These are phyloP conservation scores for Calliphora vicina DNA, from an alignment of 1,140 invertebrate genomes.

Conservation along the genomic window DNA sequence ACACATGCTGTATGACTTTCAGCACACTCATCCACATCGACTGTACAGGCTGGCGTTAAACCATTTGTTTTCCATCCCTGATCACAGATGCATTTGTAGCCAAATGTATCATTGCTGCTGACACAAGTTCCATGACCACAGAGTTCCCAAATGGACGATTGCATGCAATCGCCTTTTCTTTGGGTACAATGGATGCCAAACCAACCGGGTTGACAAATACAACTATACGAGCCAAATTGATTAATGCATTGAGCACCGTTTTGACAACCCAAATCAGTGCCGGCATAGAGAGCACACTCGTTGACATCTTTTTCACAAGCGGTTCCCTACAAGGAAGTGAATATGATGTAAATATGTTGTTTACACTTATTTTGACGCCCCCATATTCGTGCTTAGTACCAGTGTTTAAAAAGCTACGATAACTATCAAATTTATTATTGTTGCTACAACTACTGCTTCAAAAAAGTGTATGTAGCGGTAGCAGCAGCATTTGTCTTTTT, in stretches of 20 bases:
- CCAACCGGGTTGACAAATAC: slow-evolving; percentile 78
- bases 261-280: slow-evolving; percentile 93
- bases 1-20: slow-evolving; percentile 77
- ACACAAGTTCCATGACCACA: slow-evolving; percentile 91
- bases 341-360: too few relatives aligned
- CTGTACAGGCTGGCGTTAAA: slow-evolving; percentile 73
- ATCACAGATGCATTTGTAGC: slow-evolving; percentile 81
- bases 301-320: slow-evolving; percentile 84
- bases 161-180: slow-evolving; percentile 75
- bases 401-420: too few relatives aligned
- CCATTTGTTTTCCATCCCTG: slow-evolving; percentile 84
- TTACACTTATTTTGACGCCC: too few relatives aligned
- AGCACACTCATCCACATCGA: slow-evolving; percentile 88
- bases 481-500: too few relatives aligned
- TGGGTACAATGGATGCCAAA: slow-evolving; percentile 84
- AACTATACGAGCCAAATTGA: slow-evolving; percentile 81
- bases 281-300: slow-evolving; percentile 81
- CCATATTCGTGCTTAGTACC: too few relatives aligned
- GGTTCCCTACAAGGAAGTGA: too few relatives aligned
- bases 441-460: too few relatives aligned
- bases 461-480: too few relatives aligned
- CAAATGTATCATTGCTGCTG: slow-evolving; percentile 66
- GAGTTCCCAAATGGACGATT: slow-evolving; percentile 73
- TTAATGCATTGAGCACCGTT: slow-evolving; percentile 90
- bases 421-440: too few relatives aligned